Conservation (phyloP, 2,797 vertebrate species). For the Cercopithecus hamlyni region DNA sequence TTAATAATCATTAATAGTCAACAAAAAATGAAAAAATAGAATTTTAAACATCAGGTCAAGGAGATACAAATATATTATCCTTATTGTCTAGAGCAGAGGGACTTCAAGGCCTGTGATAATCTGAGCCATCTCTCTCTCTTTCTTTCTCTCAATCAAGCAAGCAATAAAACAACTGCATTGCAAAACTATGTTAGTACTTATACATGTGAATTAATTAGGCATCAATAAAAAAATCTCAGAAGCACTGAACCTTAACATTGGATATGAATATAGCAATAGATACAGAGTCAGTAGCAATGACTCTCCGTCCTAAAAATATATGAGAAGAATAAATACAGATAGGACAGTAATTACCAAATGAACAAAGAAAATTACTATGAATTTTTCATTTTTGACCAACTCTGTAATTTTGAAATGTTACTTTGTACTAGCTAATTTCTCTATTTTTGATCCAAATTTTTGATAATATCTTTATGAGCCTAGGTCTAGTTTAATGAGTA, state of each 20-base stretch:
- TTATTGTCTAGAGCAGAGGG: neutral
- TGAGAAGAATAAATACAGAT: neutral
- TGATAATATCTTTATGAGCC: neutral
- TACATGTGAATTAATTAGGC: slow-evolving; percentile 21
- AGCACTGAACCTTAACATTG: neutral
- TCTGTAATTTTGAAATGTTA: neutral
- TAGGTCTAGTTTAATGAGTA: neutral
- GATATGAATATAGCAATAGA: neutral
- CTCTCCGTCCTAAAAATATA: neutral
- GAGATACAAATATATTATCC: neutral
- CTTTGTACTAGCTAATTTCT: neutral
- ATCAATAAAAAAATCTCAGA: slow-evolving; percentile 21
- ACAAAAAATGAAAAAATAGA: neutral
- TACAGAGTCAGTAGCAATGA: neutral
- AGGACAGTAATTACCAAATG: neutral
- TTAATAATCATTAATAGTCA: neutral
- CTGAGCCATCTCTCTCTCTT: neutral
- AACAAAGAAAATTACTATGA: neutral
- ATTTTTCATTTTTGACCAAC: neutral
- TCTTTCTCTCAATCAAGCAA: neutral
- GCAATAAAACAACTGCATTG: neutral
- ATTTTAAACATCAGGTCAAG: neutral
- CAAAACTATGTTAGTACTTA: neutral
- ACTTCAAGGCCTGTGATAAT: neutral
- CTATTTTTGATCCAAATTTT: neutral